Percentiles rank a stretch among this genome's conserved stretches.
Conservation (phyloP, 2,113 vertebrate species). For the Erythrolamprus reginae region DNA sequence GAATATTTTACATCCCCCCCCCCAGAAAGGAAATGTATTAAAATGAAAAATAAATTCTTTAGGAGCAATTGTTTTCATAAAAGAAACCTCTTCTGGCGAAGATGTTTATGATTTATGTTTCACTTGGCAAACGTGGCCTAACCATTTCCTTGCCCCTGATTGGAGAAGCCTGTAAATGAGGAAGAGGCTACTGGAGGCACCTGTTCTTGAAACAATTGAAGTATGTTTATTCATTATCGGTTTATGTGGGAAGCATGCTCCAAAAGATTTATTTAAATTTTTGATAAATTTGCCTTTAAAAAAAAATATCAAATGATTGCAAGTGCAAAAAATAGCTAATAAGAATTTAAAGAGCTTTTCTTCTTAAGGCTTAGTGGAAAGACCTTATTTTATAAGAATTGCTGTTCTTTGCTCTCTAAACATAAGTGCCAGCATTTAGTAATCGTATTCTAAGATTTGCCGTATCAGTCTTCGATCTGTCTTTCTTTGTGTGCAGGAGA, state of each 20-base stretch:
- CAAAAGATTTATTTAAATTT: constrained; percentile 64
- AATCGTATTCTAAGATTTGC: not conserved
- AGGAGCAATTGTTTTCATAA: constrained; percentile 66
- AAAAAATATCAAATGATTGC: constrained; percentile 42
- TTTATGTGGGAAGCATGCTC: constrained; percentile 57
- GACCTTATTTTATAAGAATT: not conserved
- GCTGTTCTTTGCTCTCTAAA: constrained; percentile 28
- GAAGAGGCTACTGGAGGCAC: constrained; percentile 53
- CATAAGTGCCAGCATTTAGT: not conserved
- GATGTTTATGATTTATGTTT: constrained; percentile 63
- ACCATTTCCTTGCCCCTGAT: constrained; percentile 55
- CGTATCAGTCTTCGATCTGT: constrained; percentile 8
- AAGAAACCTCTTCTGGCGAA: constrained; percentile 65
- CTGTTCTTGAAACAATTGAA: constrained; percentile 57
- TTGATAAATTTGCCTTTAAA: constrained; percentile 57
- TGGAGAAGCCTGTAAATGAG: constrained; percentile 46
- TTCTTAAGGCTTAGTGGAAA: not conserved
- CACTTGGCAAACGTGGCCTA: constrained; percentile 62
- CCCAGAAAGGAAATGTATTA: constrained; percentile 53
- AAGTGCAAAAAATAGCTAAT: constrained; percentile 58
- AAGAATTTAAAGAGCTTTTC: constrained; percentile 42
- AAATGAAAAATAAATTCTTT: constrained; percentile 61
- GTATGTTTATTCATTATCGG: constrained; percentile 66
- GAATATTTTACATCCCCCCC: constrained; percentile 52
- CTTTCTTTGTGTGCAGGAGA: constrained; percentile 35